Evolutionary conservation across 2,888 invertebrate genomes (phyloP), one percentile per base, ranked within the genome.

Genomic region (Cheilosia vulpina): DNA sequence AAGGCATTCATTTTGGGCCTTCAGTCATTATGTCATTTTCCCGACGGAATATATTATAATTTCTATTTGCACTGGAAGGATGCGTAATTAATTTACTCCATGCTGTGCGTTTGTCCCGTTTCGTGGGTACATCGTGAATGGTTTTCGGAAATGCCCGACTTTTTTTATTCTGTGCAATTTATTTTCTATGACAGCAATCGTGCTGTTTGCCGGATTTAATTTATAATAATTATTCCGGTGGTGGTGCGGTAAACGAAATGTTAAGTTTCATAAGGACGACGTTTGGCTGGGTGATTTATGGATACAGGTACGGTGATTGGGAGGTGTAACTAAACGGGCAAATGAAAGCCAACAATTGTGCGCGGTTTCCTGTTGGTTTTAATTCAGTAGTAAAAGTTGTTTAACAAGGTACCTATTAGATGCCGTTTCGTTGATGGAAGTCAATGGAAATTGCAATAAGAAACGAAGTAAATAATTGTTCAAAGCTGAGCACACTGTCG

Each of bases 121-220:
- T 43, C n/a, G 55, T n/a, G 31, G 4, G 31, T 9, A 9, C 31
- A 31, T 7, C 9, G 31, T 31, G 31, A 9, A 11, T 6, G 62
- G 6, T 19, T n/a, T 53, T 73, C 63, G 63, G 73, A 73, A 63
- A 73, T 47, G 63, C 9, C 19, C 17, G 53, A 17, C 21, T 41
- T 58, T 55, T 41, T 34, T 38, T 38, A 0, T 31, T 31, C 9
- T 9, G 66, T 71, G 76, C 60, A 68, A 77, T 77, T 77, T 68
- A 68, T 77, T 68, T 68, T 62, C 60, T 77, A 68, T 68, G 77
- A 53, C 77, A 68, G 60, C 31, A 77, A 60, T 77, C 77, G 60
- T 77, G 60, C 77, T 77, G 77, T 60, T 77, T 62, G 52, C 60
- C 60, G 68, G 68, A 68, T 62, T 77, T 53, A 77, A 77, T 77